Evolutionary conservation across 1,140 invertebrate genomes (phyloP).

Genomic region (Zaprionus inermis): DNA sequence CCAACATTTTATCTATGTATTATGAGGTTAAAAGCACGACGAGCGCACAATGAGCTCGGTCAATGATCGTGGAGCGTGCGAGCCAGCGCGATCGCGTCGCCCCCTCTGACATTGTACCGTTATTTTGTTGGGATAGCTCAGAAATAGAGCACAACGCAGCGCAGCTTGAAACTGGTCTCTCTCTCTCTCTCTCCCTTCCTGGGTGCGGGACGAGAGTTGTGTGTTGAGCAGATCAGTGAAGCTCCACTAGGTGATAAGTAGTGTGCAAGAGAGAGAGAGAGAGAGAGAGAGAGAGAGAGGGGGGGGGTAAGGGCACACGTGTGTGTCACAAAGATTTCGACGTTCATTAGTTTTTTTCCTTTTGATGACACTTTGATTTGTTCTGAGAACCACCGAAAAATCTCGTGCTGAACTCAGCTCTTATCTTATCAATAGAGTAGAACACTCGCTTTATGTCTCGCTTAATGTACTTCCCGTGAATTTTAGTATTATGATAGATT

Average conservation of each 20-base stretch:
- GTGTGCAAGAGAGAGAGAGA: neutral
- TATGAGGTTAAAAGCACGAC: slow-evolving; percentile 58
- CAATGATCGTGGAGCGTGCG: slow-evolving; percentile 56
- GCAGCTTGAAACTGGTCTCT: slow-evolving; percentile 54
- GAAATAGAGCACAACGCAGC: slow-evolving; percentile 53
- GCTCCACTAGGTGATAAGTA: slow-evolving; percentile 7
- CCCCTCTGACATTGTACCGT: slow-evolving; percentile 45
- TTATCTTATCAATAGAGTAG: neutral
- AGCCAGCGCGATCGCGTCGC: neutral
- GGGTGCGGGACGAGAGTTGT: neutral
- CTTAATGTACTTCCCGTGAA: neutral
- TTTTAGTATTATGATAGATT: neutral
- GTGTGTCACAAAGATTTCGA: neutral
- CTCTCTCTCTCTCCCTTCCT: too few relatives aligned
- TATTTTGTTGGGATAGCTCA: slow-evolving; percentile 79
- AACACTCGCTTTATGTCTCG: neutral
- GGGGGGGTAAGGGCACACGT: neutral
- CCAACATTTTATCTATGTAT: slow-evolving; percentile 63
- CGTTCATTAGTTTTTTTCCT: neutral
- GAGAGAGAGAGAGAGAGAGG: neutral
- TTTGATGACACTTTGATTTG: neutral
- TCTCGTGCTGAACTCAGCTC: neutral
- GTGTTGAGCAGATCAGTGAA: slow-evolving; percentile 68
- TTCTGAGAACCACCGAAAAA: neutral
- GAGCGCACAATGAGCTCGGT: slow-evolving; percentile 45